phyloP scores from a whole-genome alignment of 1,140 invertebrate species.

The Panagrolaimus sp. region DNA sequence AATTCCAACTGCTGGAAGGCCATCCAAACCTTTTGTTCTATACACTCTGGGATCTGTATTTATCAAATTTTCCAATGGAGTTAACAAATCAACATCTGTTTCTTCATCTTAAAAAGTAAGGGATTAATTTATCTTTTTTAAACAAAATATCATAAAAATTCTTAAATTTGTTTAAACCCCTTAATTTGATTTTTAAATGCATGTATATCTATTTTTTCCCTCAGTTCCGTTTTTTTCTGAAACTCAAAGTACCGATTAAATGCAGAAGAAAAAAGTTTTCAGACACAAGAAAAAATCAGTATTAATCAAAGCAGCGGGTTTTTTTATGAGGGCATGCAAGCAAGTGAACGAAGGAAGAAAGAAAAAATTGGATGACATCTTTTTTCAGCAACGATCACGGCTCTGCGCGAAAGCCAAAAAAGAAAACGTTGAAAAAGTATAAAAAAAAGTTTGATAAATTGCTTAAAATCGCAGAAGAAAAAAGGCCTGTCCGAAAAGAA shows the following conservation, averaged over 20 bases:
- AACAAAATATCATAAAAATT: no score
- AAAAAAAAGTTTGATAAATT: not conserved
- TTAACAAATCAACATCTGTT: constrained; percentile 60
- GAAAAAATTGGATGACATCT: not conserved
- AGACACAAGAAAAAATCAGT: not conserved
- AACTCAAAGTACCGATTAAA: constrained; percentile 16
- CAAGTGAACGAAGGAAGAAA: not conserved
- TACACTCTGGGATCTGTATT: constrained; percentile 60
- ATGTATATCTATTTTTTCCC: constrained; percentile 13
- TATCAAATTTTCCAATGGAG: constrained; percentile 61
- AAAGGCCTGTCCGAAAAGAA: no score
- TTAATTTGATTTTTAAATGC: not conserved
- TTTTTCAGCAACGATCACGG: not conserved
- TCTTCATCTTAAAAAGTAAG: constrained; percentile 47
- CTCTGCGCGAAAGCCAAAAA: not conserved
- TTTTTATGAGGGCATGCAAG: not conserved
- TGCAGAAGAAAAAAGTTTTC: not conserved
- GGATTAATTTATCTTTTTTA: no score
- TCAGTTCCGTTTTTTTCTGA: not conserved
- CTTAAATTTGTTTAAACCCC: not conserved
- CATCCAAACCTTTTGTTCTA: constrained; percentile 68
- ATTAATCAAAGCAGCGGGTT: not conserved
- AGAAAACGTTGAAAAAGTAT: no score
- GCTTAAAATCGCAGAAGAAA: no score
- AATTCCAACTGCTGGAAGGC: constrained; percentile 81